phyloP scores from a whole-genome alignment of 2,113 vertebrate genomes.

The Trichechus manatus region DNA sequence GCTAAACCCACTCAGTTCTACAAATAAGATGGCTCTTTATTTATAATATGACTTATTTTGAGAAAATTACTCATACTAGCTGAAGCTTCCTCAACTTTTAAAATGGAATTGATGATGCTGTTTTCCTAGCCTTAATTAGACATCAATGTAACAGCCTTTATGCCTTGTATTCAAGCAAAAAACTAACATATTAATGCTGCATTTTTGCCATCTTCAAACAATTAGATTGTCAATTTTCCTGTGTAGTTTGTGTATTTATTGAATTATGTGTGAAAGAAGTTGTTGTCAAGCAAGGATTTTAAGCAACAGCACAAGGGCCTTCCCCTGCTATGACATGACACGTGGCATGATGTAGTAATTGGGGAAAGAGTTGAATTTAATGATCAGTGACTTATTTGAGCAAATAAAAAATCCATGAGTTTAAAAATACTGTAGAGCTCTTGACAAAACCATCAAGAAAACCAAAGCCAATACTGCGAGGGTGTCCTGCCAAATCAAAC shows the following conservation, averaged over 20 bases:
- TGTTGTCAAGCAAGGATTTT: conserved; percentile 70
- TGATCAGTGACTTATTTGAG: conserved; percentile 76
- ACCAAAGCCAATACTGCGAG: conserved; percentile 35
- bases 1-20: conserved; percentile 11
- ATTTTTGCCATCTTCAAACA: conserved; percentile 38
- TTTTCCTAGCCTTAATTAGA: background rate
- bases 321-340: conserved; percentile 55
- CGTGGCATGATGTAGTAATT: background rate
- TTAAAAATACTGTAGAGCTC: conserved; percentile 48
- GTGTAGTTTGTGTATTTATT: conserved; percentile 64
- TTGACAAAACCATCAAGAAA: conserved; percentile 1
- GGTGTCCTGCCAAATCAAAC: conserved; percentile 1
- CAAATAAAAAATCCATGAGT: conserved; percentile 75
- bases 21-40: background rate
- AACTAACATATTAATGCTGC: background rate
- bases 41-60: background rate
- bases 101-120: background rate
- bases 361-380: conserved; percentile 58
- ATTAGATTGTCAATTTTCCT: conserved; percentile 33
- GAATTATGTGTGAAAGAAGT: conserved; percentile 68
- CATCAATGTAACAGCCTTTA: background rate
- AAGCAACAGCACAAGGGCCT: conserved; percentile 4
- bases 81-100: background rate
- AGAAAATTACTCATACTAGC: conserved; percentile 8
- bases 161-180: background rate